Conservation (phyloP, 2,797 vertebrate genomes). For the Betta splendens region DNA sequence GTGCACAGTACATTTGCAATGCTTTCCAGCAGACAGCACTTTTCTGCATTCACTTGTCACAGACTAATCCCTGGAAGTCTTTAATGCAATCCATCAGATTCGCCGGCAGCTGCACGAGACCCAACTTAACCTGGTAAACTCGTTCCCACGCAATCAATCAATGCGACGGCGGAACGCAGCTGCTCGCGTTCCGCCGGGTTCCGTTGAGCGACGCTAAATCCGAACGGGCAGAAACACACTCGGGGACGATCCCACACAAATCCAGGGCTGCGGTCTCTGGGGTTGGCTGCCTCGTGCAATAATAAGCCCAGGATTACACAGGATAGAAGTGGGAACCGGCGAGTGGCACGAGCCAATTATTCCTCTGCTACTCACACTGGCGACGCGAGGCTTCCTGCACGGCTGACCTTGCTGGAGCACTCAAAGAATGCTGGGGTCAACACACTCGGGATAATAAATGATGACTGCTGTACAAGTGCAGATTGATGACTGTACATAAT, state of each 20-base stretch:
- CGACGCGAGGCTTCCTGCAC: constrained; percentile 36
- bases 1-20: background rate
- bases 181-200: constrained; percentile 21
- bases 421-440: constrained; percentile 27
- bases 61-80: constrained; percentile 57
- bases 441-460: background rate
- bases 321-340: constrained; percentile 55
- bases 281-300: constrained; percentile 40
- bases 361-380: constrained; percentile 53
- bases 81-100: constrained; percentile 66
- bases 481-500: background rate
- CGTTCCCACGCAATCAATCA: constrained; percentile 21
- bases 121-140: constrained; percentile 44
- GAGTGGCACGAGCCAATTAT: constrained; percentile 66
- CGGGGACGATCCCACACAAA: constrained; percentile 48
- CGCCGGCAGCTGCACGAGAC: constrained; percentile 24
- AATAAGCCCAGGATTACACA: constrained; percentile 68
- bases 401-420: constrained; percentile 48
- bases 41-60: constrained; percentile 34
- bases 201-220: constrained; percentile 37
- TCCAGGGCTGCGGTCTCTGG: constrained; percentile 50
- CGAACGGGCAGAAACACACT: constrained; percentile 52
- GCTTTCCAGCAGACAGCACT: constrained; percentile 5
- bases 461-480: constrained; percentile 13
- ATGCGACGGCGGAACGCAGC: constrained; percentile 16